Conservation (phyloP, 2,888 invertebrate species). For the Erebia palarica region DNA sequence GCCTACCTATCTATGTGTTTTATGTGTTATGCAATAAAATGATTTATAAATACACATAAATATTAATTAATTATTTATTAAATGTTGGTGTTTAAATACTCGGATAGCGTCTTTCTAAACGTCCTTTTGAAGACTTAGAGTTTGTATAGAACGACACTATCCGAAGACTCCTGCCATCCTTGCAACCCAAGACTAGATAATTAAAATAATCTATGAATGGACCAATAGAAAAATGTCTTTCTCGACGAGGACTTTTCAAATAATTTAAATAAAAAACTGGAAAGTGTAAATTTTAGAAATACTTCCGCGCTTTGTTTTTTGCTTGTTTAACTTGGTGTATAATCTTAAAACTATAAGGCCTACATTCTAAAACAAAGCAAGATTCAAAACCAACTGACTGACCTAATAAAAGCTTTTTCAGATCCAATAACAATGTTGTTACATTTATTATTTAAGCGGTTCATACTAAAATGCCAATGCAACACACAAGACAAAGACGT, state of each 20-base stretch:
- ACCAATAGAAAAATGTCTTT: neutral
- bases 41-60: neutral
- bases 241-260: neutral
- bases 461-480: no score
- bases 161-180: neutral
- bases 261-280: neutral
- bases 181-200: neutral
- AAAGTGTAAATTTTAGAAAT: neutral
- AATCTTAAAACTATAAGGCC: no score
- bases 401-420: no score
- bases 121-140: neutral
- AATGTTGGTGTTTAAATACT: neutral
- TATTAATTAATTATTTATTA: neutral
- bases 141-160: neutral
- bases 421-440: no score
- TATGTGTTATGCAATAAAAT: constrained; percentile 12
- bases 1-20: neutral
- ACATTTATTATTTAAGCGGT: no score
- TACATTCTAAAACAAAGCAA: no score
- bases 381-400: no score
- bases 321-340: no score
- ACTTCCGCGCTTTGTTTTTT: no score
- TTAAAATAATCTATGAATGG: no score
- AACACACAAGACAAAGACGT: no score
- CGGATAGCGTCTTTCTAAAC: neutral